These are phyloP conservation scores for Anagrus nilaparvatae DNA, from an alignment of 1,140 invertebrate species.

Conservation along the genomic window DNA sequence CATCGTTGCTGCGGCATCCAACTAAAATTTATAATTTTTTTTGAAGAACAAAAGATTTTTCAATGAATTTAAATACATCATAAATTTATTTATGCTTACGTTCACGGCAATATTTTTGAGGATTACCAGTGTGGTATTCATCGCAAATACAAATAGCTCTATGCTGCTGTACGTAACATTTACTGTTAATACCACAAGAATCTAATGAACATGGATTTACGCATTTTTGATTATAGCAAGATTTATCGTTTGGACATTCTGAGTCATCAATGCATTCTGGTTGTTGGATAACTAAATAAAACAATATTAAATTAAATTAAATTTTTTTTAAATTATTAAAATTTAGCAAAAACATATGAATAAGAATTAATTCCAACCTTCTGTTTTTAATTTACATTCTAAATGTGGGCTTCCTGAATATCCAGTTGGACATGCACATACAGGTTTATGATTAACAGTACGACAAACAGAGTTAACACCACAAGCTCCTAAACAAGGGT, in stretches of 20 bases:
- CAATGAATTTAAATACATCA: not conserved
- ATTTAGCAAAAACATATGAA: not conserved
- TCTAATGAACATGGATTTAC: slow-evolving; percentile 63
- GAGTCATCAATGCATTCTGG: slow-evolving; percentile 69
- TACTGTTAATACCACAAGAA: slow-evolving; percentile 70
- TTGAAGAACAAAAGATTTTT: slow-evolving; percentile 1
- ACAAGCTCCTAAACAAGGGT: slow-evolving; percentile 71
- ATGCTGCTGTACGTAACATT: slow-evolving; percentile 71
- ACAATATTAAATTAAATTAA: slow-evolving; percentile 1
- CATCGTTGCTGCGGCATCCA: slow-evolving; percentile 75
- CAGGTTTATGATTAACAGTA: slow-evolving; percentile 67
- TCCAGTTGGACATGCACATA: slow-evolving; percentile 67
- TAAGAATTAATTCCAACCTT: slow-evolving; percentile 23
- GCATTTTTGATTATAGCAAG: slow-evolving; percentile 70
- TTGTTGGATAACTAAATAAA: slow-evolving; percentile 41
- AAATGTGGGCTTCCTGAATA: slow-evolving; percentile 72
- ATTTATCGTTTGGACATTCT: slow-evolving; percentile 75
- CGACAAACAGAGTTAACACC: slow-evolving; percentile 78
- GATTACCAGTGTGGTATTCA: slow-evolving; percentile 76
- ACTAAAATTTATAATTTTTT: slow-evolving; percentile 40
- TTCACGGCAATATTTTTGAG: slow-evolving; percentile 65
- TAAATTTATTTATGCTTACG: slow-evolving; percentile 37
- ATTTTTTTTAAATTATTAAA: not conserved
- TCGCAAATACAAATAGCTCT: slow-evolving; percentile 74
- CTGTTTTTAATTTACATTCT: slow-evolving; percentile 46